Conservation (phyloP, 2,888 invertebrate species). For the Agrochola circellaris region DNA sequence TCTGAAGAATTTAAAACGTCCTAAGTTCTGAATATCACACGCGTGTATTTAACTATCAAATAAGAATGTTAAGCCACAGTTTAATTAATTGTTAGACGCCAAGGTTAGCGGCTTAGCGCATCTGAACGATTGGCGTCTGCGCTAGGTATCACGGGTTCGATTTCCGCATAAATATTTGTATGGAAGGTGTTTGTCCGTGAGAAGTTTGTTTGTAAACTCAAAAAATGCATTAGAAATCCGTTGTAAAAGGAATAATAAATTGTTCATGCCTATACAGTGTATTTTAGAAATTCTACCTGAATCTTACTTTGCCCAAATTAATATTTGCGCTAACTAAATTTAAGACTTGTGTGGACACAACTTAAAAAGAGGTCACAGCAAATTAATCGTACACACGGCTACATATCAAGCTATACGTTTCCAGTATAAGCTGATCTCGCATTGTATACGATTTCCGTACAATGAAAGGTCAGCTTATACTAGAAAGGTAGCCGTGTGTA, state of each 20-base stretch:
- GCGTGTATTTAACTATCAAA: not conserved
- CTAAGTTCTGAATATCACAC: not conserved
- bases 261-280: slow-evolving; percentile 6
- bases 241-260: slow-evolving; percentile 20
- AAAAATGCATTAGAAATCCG: slow-evolving; percentile 30
- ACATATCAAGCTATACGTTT: no score
- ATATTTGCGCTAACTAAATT: slow-evolving; percentile 27
- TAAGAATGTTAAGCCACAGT: not conserved
- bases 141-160: slow-evolving; percentile 31
- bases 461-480: no score
- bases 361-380: slow-evolving; percentile 42
- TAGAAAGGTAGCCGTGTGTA: no score
- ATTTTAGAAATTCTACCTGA: slow-evolving; percentile 10
- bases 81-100: slow-evolving; percentile 1
- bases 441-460: no score
- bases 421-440: no score
- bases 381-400: slow-evolving; percentile 18
- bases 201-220: slow-evolving; percentile 24
- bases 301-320: slow-evolving; percentile 3
- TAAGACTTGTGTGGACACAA: slow-evolving; percentile 24
- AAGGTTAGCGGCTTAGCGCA: slow-evolving; percentile 13
- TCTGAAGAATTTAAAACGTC: not conserved
- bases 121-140: slow-evolving; percentile 5
- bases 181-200: slow-evolving; percentile 23
- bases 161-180: slow-evolving; percentile 44